A percentile compares a stretch with the other conserved stretches of the same genome.
Evolutionary conservation across 2,113 vertebrate species (phyloP).

Genomic region (Anseranas semipalmata): DNA sequence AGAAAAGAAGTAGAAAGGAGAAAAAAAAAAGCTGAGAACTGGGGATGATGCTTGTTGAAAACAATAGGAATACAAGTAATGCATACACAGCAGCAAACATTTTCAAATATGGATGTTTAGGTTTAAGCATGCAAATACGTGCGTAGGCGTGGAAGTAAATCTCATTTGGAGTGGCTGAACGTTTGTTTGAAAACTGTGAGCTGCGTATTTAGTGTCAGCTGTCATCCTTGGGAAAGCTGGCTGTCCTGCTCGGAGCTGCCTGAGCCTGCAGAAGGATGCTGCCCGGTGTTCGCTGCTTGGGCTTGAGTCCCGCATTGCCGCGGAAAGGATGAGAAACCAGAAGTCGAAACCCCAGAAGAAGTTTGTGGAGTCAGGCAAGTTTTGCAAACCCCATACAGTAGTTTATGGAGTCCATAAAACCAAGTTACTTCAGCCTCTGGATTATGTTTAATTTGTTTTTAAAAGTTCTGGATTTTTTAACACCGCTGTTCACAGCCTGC

Average conservation of each 20-base stretch:
- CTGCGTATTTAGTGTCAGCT: not conserved
- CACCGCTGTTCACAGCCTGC: not conserved
- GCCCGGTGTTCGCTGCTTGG: rapidly evolving
- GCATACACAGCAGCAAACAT: rapidly evolving
- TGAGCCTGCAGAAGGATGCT: not conserved
- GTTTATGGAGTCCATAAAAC: not conserved
- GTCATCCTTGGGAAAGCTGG: not conserved
- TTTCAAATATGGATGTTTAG: not conserved
- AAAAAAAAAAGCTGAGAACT: not conserved
- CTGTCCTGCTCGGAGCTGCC: not conserved
- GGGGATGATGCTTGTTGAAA: not conserved
- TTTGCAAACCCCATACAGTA: not conserved
- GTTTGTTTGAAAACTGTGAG: not conserved
- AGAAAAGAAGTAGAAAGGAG: not conserved
- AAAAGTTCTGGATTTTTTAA: not conserved
- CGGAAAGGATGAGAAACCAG: not conserved
- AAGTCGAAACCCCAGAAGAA: not conserved
- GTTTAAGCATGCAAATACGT: not conserved
- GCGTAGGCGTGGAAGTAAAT: not conserved
- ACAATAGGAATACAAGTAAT: not conserved
- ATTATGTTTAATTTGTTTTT: not conserved
- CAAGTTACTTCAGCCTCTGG: not conserved
- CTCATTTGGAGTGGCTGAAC: not conserved
- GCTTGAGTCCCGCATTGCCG: rapidly evolving
- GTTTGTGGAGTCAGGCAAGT: not conserved